Conservation (phyloP, 23 tunicate genomes). For the Phallusia fumigata region DNA sequence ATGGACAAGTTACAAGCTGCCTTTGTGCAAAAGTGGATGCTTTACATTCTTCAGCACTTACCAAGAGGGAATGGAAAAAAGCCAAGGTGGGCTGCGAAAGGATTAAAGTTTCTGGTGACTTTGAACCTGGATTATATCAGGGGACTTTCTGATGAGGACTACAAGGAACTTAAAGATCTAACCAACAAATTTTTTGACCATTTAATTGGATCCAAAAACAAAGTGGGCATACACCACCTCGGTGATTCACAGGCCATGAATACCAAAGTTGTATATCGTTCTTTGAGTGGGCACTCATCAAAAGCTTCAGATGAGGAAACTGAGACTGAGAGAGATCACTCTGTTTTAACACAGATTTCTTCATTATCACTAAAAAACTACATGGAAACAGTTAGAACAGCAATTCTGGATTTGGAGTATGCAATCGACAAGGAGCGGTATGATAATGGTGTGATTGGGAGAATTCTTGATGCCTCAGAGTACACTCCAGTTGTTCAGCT, state of each 20-base stretch:
- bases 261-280: slow-evolving; percentile 24
- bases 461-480: slow-evolving; percentile 28
- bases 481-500: slow-evolving; percentile 34
- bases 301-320: slow-evolving; percentile 16
- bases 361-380: background rate
- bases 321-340: background rate
- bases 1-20: slow-evolving; percentile 58
- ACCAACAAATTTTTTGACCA: slow-evolving; percentile 65
- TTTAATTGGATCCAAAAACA: slow-evolving; percentile 47
- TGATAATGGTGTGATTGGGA: slow-evolving; percentile 22
- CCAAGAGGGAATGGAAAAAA: slow-evolving; percentile 60
- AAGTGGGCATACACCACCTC: background rate
- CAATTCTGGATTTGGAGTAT: slow-evolving; percentile 22
- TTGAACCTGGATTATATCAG: slow-evolving; percentile 37
- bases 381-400: background rate
- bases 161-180: slow-evolving; percentile 34
- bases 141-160: slow-evolving; percentile 46
- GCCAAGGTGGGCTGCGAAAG: slow-evolving; percentile 92
- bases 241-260: background rate
- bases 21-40: slow-evolving; percentile 68
- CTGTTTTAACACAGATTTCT: background rate
- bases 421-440: slow-evolving; percentile 4
- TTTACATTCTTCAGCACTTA: slow-evolving; percentile 60
- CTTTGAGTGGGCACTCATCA: slow-evolving; percentile 34
- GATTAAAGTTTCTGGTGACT: slow-evolving; percentile 58